Base-by-base conservation (phyloP, 1,140 invertebrate species). In the Drosophila malerkotliana region DNA sequence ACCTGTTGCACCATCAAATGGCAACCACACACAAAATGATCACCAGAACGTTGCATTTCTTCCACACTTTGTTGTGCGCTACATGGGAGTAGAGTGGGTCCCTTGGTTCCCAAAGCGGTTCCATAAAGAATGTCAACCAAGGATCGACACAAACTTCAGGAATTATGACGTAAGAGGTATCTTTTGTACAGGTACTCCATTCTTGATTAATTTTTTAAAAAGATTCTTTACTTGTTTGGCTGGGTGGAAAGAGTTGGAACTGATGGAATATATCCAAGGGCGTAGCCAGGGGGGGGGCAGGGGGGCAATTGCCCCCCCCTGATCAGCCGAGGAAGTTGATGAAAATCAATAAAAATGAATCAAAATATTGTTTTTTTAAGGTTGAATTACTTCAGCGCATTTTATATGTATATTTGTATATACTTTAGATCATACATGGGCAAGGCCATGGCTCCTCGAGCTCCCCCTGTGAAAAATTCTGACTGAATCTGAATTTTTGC, bases 11-110 rank as follows among this genome's bases (percentile, higher is more conserved):
- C 21, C 61, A 26, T 37, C 41, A 28, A 24, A 69, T 69, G n/a
- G 68, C 73, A 71, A 57, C 68, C 78, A 80, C 77, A 28, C 26
- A 28, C 26, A 28, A 28, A 28, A 28, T 28, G 26, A 28, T 28
- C 60, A 21, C 48, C 45, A 54, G 54, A 72, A 73, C 58, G 68
- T 21, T 45, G 59, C 56, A 37, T 68, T 68, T 67, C 39, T 37
- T 68, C 62, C 49, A 56, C 51, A 69, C 66, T 69, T 69, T 69
- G 63, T 69, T 69, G 66, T 69, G 44, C 66, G 64, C 63, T 69
- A 69, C 66, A 48, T 49, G 66, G 63, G 53, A 44, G 41, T 69
- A 69, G 67, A 68, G 53, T 68, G 66, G 48, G 62, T 48, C 10
- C 41, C 26, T 69, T 15, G 51, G 41, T 69, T 48, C 18, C 24